Conservation (phyloP, 2,797 vertebrate species). For the Arctocebus calabarensis region DNA sequence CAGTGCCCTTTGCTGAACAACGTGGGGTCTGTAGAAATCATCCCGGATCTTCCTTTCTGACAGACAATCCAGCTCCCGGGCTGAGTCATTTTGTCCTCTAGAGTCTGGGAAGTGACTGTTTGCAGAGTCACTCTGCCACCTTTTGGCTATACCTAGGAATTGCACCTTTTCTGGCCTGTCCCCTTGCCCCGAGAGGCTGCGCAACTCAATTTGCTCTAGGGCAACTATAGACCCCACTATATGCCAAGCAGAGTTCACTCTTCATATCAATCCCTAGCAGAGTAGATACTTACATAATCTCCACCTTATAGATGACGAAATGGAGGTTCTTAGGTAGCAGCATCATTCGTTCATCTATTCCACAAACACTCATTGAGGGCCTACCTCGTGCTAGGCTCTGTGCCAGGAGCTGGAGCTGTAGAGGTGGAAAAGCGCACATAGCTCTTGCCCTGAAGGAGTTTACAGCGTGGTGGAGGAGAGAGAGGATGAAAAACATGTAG, state of each 20-base stretch:
- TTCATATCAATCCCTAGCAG: background rate
- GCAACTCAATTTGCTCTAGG: background rate
- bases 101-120: conserved; percentile 37
- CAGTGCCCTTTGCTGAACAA: background rate
- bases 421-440: background rate
- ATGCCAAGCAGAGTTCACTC: background rate
- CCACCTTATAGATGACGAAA: conserved; percentile 48
- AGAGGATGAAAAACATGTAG: background rate
- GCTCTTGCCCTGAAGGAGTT: conserved; percentile 19
- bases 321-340: background rate
- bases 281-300: background rate
- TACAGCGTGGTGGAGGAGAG: background rate
- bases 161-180: conserved; percentile 6
- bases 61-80: background rate
- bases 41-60: conserved; percentile 45
- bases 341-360: background rate
- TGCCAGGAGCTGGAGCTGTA: background rate
- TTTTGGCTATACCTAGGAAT: conserved; percentile 74
- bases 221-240: background rate
- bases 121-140: conserved; percentile 74
- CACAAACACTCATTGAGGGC: background rate
- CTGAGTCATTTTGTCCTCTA: conserved; percentile 31
- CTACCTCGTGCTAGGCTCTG: background rate
- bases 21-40: background rate
- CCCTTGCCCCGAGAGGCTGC: background rate